Conservation (phyloP, 2,113 vertebrate species). For the Leucosticte australis region DNA sequence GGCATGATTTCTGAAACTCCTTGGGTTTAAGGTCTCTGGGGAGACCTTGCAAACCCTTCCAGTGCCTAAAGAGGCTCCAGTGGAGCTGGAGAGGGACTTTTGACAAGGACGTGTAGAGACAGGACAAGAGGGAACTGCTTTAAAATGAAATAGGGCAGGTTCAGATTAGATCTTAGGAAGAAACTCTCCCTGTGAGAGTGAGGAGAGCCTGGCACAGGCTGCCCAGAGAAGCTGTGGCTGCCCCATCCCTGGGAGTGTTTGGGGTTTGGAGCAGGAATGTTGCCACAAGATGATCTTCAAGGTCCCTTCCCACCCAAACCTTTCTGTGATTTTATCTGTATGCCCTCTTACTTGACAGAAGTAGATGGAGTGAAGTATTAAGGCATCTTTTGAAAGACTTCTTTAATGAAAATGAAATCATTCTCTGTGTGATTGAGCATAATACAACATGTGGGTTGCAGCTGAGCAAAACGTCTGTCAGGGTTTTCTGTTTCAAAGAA, state of each 20-base stretch:
- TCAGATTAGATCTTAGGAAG: not conserved
- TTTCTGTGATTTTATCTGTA: not conserved
- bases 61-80: not conserved
- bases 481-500: not conserved
- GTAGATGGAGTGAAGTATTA: not conserved
- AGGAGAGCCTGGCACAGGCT: not conserved
- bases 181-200: not conserved
- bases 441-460: not conserved
- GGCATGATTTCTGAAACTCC: not conserved
- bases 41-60: not conserved
- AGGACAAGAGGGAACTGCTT: not conserved
- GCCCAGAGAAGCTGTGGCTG: not conserved
- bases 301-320: not conserved
- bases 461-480: not conserved
- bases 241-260: not conserved
- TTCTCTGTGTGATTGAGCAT: not conserved
- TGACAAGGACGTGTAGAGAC: not conserved
- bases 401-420: not conserved
- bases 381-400: not conserved
- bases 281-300: not conserved
- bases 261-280: accelerated
- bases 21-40: not conserved
- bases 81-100: not conserved
- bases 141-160: not conserved
- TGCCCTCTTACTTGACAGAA: not conserved